Evolutionary conservation across 2,113 vertebrate species (phyloP).

Genomic region (Apus apus): DNA sequence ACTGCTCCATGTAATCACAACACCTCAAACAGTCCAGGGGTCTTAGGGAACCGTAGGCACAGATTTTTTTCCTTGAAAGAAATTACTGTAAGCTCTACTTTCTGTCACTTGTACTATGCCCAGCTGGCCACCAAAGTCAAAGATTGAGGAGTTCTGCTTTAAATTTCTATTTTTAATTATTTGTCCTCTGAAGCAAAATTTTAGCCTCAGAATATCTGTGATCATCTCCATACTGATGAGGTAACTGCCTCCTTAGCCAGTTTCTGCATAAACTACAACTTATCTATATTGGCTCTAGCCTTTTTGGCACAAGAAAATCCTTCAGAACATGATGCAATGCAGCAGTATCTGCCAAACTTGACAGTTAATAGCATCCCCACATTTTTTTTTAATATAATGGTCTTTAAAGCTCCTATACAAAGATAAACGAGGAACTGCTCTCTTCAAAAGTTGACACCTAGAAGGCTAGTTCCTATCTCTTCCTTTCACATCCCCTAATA

Average conservation of each 20-base stretch:
- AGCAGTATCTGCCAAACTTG: neutral
- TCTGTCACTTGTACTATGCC: neutral
- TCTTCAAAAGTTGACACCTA: neutral
- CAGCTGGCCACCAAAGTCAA: neutral
- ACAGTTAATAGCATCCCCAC: neutral
- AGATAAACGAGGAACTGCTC: neutral
- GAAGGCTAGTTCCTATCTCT: neutral
- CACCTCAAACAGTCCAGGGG: neutral
- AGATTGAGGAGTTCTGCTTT: neutral
- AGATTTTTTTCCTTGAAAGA: neutral
- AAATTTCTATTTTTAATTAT: neutral
- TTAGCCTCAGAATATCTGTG: neutral
- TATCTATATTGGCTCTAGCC: neutral
- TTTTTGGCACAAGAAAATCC: neutral
- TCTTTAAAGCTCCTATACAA: neutral
- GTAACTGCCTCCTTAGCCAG: neutral
- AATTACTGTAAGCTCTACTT: neutral
- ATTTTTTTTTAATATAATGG: neutral
- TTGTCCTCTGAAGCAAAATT: neutral
- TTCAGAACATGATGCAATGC: neutral
- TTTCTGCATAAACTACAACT: slow-evolving; percentile 1
- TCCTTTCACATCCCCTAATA: neutral
- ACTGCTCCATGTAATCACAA: neutral
- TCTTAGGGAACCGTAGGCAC: neutral
- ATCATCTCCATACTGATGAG: neutral